Evolutionary conservation across 2,113 vertebrate genomes (phyloP).

Genomic region (Eurystomus gularis): DNA sequence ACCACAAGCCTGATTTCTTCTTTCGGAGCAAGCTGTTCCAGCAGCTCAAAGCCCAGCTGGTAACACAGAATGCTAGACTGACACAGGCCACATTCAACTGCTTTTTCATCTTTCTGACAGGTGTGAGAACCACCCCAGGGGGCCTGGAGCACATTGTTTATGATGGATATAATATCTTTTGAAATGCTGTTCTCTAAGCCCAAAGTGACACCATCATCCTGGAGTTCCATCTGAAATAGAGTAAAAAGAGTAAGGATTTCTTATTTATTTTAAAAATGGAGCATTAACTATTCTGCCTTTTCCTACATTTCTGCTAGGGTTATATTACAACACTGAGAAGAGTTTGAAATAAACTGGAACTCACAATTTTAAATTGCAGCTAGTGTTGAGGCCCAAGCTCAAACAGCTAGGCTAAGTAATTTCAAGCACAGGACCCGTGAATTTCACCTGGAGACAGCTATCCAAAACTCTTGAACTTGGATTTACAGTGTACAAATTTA

Average conservation of each 20-base stretch:
- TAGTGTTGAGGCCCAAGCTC: neutral
- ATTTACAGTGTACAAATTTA: neutral
- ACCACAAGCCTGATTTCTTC: slow-evolving; percentile 98
- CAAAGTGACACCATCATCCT: slow-evolving; percentile 94
- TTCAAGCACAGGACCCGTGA: neutral
- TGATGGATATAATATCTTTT: slow-evolving; percentile 94
- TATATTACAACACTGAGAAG: neutral
- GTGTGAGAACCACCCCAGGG: slow-evolving; percentile 98
- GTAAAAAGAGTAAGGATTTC: neutral
- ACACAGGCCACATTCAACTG: slow-evolving; percentile 91
- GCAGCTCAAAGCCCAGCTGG: slow-evolving; percentile 94
- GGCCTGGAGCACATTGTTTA: slow-evolving; percentile 98
- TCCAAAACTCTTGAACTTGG: neutral
- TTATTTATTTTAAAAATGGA: neutral
- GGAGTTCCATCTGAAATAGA: slow-evolving; percentile 93
- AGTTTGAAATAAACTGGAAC: neutral
- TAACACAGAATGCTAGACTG: slow-evolving; percentile 98
- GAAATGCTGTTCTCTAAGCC: slow-evolving; percentile 93
- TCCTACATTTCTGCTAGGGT: neutral
- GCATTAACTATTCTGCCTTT: neutral
- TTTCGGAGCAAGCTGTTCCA: slow-evolving; percentile 92
- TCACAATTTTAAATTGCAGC: neutral
- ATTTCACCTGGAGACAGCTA: neutral
- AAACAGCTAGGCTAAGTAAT: neutral
- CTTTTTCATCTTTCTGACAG: slow-evolving; percentile 96